phyloP scores from a whole-genome alignment of 2,113 vertebrate genomes.

The Corydoras sp. region DNA sequence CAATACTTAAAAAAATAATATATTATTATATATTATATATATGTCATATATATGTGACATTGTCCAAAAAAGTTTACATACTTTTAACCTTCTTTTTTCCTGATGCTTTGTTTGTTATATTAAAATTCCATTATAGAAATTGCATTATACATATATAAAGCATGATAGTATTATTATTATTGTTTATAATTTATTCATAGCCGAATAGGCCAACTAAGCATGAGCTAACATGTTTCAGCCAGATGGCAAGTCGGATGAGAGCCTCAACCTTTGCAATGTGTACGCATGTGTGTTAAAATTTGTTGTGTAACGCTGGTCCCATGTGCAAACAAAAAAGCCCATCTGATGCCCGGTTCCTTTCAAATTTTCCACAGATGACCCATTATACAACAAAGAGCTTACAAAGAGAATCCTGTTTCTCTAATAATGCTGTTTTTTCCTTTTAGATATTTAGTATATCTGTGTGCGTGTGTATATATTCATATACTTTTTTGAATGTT shows the following conservation, averaged over 20 bases:
- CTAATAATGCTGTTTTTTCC: not conserved
- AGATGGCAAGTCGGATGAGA: constrained; percentile 10
- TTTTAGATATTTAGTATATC: too few relatives aligned
- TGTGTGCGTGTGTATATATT: too few relatives aligned
- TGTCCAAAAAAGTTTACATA: too few relatives aligned
- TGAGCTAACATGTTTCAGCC: constrained; percentile 1
- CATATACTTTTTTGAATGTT: too few relatives aligned
- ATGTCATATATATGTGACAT: too few relatives aligned
- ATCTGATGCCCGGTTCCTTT: constrained; percentile 25
- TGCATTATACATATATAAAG: not conserved
- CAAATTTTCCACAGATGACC: constrained; percentile 5
- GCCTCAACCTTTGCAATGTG: constrained; percentile 1
- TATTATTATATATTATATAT: too few relatives aligned
- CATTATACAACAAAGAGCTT: not conserved
- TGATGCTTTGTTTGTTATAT: not conserved
- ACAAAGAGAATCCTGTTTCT: not conserved
- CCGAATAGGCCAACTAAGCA: not conserved
- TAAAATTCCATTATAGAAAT: too few relatives aligned
- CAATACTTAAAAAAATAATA: too few relatives aligned
- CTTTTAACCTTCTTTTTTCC: not conserved
- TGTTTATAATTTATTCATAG: not conserved
- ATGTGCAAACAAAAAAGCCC: constrained; percentile 19
- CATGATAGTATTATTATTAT: not conserved
- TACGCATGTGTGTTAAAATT: constrained; percentile 3
- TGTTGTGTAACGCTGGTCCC: constrained; percentile 26